Base-by-base conservation (phyloP, 92 coral and sea anemone genomes). In the Phenganax marumi region DNA sequence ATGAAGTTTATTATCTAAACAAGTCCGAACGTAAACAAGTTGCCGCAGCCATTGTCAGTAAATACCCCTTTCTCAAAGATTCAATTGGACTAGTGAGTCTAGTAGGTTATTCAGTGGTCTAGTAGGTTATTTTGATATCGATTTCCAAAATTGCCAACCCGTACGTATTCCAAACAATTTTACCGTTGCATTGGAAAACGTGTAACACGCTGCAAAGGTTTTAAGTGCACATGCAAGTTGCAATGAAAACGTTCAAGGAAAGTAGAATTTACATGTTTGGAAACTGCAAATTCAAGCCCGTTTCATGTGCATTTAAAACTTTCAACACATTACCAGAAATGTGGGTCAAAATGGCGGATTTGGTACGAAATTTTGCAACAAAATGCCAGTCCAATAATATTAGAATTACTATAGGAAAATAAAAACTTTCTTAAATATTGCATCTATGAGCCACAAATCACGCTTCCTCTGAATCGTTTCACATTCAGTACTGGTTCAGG, bases 1-100 rank as follows among this genome's bases (percentile, higher is more conserved):
- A 60, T 60, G 66, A 26, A 60, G 66, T 60, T 60, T 60, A 60
- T 60, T 60, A 60, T 60, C 66, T 60, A 23, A 60, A 60, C 23
- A 60, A 60, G 26, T n/a, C 23, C 24, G 66, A 60, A 12, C 66
- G 66, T 3, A 23, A 60, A 23, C 66, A 60, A 60, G 66, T 60
- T 60, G 66, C 10, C 22, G 66, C 66, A 60, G 66, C 66, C 66
- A 60, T 60, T 60, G 10, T 60, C 66, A 60, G 66, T 26, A 60
- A 60, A 60, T 60, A 60, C 66, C 66, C 66, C 66, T 60, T 60
- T 19, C 66, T 60, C 66, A 60, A 60, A 60, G 66, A 60, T 60
- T 23, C 66, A 60, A 60, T 60, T 3, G 66, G 66, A 60, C n/a
- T n/a, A n/a, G n/a, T n/a, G n/a, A n/a, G n/a, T n/a, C n/a, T n/a